Conservation (phyloP, 2,888 invertebrate genomes). For the Pyrrhia umbra region DNA sequence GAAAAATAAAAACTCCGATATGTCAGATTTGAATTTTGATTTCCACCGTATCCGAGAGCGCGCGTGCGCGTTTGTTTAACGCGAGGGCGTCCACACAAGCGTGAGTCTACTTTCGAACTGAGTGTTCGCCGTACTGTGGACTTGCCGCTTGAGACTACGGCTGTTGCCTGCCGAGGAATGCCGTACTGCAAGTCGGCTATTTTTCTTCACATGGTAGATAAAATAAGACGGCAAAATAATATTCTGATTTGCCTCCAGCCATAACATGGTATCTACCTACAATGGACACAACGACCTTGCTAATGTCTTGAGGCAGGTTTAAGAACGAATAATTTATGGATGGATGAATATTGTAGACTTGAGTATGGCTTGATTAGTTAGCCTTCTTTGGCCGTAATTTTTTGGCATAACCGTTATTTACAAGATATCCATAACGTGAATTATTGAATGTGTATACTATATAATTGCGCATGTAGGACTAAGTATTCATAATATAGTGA, state of each 20-base stretch:
- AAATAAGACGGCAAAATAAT: constrained; percentile 74
- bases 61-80: constrained; percentile 67
- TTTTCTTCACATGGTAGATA: constrained; percentile 75
- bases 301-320: constrained; percentile 38
- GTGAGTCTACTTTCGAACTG: constrained; percentile 88
- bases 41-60: constrained; percentile 73
- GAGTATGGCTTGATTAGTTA: constrained; percentile 49
- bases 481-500: no score
- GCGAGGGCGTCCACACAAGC: constrained; percentile 79
- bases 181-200: constrained; percentile 80
- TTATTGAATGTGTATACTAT: neutral
- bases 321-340: constrained; percentile 37
- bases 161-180: constrained; percentile 78
- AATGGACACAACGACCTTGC: constrained; percentile 45
- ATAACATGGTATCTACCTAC: constrained; percentile 36
- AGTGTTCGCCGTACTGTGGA: constrained; percentile 48
- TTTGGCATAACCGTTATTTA: constrained; percentile 43
- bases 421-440: constrained; percentile 35
- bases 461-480: constrained; percentile 1
- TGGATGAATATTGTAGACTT: constrained; percentile 23
- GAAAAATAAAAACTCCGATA: constrained; percentile 62
- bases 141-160: constrained; percentile 52
- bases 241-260: constrained; percentile 61
- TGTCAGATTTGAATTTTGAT: constrained; percentile 72
- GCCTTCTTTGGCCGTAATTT: constrained; percentile 54